Evolutionary conservation across 2,113 vertebrate genomes (phyloP).

Genomic region (Lagopus leucura): DNA sequence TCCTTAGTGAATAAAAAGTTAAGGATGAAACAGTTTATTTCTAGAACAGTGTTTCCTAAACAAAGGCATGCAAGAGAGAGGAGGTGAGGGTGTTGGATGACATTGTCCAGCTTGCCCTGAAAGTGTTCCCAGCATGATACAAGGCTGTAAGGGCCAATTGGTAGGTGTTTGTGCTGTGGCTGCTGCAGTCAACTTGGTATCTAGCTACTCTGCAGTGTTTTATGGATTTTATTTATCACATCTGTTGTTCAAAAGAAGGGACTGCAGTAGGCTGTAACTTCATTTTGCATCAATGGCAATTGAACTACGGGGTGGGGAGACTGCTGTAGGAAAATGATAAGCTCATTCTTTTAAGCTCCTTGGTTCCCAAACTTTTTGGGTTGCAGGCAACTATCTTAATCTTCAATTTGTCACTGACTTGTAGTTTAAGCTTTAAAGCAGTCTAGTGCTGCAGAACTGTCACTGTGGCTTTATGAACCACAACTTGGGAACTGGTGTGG

Average conservation of each 20-base stretch:
- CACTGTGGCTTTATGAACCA: neutral
- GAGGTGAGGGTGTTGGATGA: neutral
- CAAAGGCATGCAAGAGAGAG: neutral
- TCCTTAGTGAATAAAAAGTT: neutral
- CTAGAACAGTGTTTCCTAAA: slow-evolving; percentile 5
- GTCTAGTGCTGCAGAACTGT: neutral
- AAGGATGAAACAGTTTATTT: slow-evolving; percentile 28
- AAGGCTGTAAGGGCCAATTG: neutral
- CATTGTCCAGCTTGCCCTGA: neutral
- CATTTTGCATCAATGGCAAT: neutral
- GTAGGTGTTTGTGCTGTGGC: neutral
- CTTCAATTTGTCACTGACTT: neutral
- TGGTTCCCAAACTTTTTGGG: rapidly evolving
- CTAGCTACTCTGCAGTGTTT: neutral
- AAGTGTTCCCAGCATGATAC: rapidly evolving
- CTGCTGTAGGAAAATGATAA: neutral
- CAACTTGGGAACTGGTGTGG: neutral
- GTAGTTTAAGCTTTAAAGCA: neutral
- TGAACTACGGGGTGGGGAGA: neutral
- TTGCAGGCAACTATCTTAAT: neutral
- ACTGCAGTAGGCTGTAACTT: neutral
- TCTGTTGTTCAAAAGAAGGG: neutral
- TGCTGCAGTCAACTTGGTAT: neutral
- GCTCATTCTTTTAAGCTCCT: neutral
- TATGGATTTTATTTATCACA: neutral